A percentile compares a stretch with the other conserved stretches of the same genome.
Conservation (phyloP, 2,888 invertebrate genomes). For the Podotricha telesiphe region DNA sequence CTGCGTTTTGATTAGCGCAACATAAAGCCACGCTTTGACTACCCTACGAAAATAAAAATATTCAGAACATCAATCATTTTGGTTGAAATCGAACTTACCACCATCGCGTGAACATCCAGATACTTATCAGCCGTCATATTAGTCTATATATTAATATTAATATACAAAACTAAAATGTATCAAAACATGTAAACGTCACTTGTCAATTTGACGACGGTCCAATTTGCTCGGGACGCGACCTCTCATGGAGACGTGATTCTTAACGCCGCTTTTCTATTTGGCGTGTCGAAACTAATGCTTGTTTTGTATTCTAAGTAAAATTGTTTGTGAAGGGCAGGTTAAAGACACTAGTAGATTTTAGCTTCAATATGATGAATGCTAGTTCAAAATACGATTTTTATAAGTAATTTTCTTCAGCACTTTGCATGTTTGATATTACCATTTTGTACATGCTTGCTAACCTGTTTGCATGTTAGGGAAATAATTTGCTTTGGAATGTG, state of each 20-base stretch:
- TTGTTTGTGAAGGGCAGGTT: not conserved
- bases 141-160: not conserved
- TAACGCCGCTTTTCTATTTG: not conserved
- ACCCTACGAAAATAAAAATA: too few relatives aligned
- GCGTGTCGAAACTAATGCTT: constrained; percentile 4
- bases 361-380: too few relatives aligned
- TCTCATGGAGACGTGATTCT: constrained; percentile 23
- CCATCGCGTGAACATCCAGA: not conserved
- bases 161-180: constrained; percentile 9
- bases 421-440: too few relatives aligned
- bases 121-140: not conserved
- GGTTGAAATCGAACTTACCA: not conserved
- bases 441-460: too few relatives aligned
- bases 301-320: constrained; percentile 2
- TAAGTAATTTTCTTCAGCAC: too few relatives aligned
- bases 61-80: too few relatives aligned
- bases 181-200: constrained; percentile 13
- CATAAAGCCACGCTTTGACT: too few relatives aligned
- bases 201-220: constrained; percentile 30
- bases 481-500: not conserved
- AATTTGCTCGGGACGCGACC: constrained; percentile 21
- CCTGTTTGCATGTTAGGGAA: too few relatives aligned
- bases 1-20: too few relatives aligned
- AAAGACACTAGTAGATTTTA: not conserved
- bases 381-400: too few relatives aligned